These are phyloP conservation scores for Amia ocellicauda DNA, from an alignment of 2,113 vertebrate species.

Conservation along the genomic window DNA sequence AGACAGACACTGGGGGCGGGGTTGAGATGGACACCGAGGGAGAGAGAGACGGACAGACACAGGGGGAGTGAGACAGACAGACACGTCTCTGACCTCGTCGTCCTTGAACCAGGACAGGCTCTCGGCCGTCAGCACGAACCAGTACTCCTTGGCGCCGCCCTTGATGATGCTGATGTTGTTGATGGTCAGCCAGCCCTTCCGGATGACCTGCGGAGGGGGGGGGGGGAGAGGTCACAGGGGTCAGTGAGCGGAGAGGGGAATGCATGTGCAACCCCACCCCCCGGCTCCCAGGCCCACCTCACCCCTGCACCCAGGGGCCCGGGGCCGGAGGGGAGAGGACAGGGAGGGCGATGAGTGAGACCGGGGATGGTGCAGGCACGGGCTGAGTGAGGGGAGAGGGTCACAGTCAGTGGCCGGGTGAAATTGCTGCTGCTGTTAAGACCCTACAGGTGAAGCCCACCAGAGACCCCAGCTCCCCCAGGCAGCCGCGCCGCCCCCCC, in stretches of 20 bases:
- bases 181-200: conserved; percentile 88
- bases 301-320: background rate
- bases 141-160: conserved; percentile 77
- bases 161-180: conserved; percentile 82
- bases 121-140: conserved; percentile 80
- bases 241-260: conserved; percentile 11
- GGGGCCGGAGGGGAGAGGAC: background rate
- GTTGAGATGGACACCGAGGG: conserved; percentile 4
- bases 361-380: conserved; percentile 6
- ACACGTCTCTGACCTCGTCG: conserved; percentile 66
- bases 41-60: conserved; percentile 25
- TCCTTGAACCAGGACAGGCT: conserved; percentile 83
- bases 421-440: too few relatives aligned
- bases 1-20: conserved; percentile 1
- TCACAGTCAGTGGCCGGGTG: too few relatives aligned
- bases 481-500: too few relatives aligned
- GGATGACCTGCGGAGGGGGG: conserved; percentile 71
- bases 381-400: conserved; percentile 55
- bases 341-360: background rate
- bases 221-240: conserved; percentile 19
- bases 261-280: too few relatives aligned
- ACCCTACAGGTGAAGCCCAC: too few relatives aligned
- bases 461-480: too few relatives aligned
- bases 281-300: background rate
- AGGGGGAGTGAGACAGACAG: background rate